phyloP scores from a whole-genome alignment of 2,888 invertebrate genomes.

The Lepidochitona cinerea region DNA sequence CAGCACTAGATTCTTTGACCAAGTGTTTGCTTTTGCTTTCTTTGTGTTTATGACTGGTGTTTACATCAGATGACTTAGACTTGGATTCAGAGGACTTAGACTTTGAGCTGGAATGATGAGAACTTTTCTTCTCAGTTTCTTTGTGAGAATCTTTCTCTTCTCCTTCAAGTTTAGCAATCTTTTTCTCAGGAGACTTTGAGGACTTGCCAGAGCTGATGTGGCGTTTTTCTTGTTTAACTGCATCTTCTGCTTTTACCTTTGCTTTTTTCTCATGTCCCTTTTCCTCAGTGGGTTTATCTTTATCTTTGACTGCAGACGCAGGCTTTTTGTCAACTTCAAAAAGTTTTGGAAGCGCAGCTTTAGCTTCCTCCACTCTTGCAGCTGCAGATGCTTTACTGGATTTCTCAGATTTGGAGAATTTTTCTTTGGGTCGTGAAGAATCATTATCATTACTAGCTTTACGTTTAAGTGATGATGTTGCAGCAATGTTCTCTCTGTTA shows the following conservation, averaged over 20 bases:
- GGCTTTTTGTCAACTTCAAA: slow-evolving; percentile 1
- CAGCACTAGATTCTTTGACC: slow-evolving; percentile 19
- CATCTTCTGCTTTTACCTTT: slow-evolving; percentile 30
- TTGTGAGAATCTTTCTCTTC: slow-evolving; percentile 27
- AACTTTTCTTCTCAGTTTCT: background rate
- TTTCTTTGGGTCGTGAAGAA: background rate
- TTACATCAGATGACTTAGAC: background rate
- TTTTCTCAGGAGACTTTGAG: slow-evolving; percentile 31
- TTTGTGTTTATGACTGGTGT: slow-evolving; percentile 24
- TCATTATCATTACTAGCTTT: background rate
- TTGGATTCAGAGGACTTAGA: background rate
- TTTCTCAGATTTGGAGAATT: background rate
- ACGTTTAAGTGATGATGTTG: background rate
- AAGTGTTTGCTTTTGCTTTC: slow-evolving; percentile 19
- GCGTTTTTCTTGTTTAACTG: slow-evolving; percentile 5
- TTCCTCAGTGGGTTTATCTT: slow-evolving; percentile 42
- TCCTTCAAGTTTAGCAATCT: slow-evolving; percentile 26
- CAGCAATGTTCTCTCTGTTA: background rate
- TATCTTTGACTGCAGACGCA: background rate
- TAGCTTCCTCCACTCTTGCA: background rate
- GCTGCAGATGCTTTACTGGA: slow-evolving; percentile 4
- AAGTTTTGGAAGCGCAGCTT: background rate
- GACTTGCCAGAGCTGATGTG: background rate
- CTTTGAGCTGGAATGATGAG: background rate
- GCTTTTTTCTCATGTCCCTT: slow-evolving; percentile 57